Base-by-base conservation (phyloP, 2,113 vertebrate species). In the Nothoprocta pentlandii region DNA sequence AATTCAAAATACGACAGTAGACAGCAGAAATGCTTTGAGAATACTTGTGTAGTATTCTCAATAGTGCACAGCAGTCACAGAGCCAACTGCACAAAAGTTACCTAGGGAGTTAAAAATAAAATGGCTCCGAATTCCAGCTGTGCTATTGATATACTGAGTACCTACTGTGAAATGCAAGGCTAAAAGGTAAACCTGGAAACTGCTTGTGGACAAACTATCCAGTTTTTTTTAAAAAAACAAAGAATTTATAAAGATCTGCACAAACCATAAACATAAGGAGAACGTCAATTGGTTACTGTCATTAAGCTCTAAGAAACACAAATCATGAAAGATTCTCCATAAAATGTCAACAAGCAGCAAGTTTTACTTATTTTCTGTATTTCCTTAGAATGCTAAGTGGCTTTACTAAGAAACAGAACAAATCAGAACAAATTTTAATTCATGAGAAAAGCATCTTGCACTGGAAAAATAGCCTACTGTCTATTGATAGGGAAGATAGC, bases 201-300 rank as follows among this genome's bases (percentile, higher is more conserved):
- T 54, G 30, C 17, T 78, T 66, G 23, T 32, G 23, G 23, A 61
- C 0, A 61, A 23, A 68, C 53, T 44, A 49, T 0, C 3, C 5
- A 59, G 53, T 2, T 64, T 64, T 22, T 22, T 22, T 19, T 14
- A 10, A 22, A 49, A 73, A 84, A 64, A 44, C 23, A 80, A 54
- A 46, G 41, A 63, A 34, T 59, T 83, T 80, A 17, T 16, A 53
- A 68, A 34, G 28, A 44, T 2, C 19, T 54, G 47, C 20, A 77
- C 0, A 0, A 80, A 91, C 39, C 15, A 9, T 1, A 10, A 8
- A 41, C 9, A 56, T 30, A 19, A 2, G 8, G 49, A 64, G 89
- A 80, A 36, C 32, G 41, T 78, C 26, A 61, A 15, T 15, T 32
- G 1, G 23, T 83, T 68, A 39, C 56, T 46, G 15, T 42, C 56